phyloP scores from a whole-genome alignment of 2,797 vertebrate species.

The Liparis tanakae region DNA sequence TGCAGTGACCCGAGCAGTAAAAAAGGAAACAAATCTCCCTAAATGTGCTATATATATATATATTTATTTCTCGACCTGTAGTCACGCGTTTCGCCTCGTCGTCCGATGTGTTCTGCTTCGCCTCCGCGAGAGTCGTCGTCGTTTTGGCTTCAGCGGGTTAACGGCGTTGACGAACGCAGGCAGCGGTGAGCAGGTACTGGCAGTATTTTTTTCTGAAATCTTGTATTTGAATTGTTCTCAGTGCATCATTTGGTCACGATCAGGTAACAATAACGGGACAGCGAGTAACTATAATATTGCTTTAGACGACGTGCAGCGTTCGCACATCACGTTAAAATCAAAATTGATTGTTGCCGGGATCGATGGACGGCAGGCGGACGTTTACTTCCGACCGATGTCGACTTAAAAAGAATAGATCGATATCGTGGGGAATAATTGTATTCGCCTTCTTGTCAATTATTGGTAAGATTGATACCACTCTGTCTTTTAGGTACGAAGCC shows the following conservation, averaged over 20 bases:
- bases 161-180: conserved; percentile 53
- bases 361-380: conserved; percentile 48
- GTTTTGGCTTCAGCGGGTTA: conserved; percentile 64
- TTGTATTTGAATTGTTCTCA: conserved; percentile 46
- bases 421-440: conserved; percentile 3
- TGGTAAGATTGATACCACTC: neutral
- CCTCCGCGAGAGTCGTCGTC: no score
- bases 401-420: conserved; percentile 28
- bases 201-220: conserved; percentile 67
- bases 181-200: conserved; percentile 63
- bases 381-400: conserved; percentile 36
- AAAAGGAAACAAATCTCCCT: conserved; percentile 45
- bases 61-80: no score
- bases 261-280: conserved; percentile 47
- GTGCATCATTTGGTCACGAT: conserved; percentile 77
- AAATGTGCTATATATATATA: conserved; percentile 73
- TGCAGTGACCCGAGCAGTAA: conserved; percentile 48
- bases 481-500: neutral
- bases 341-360: conserved; percentile 38
- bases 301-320: conserved; percentile 51
- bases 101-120: conserved; percentile 39
- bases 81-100: conserved; percentile 52
- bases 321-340: conserved; percentile 34
- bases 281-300: conserved; percentile 63
- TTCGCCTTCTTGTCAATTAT: conserved; percentile 19